Conservation (phyloP, 1,140 invertebrate genomes). For the Neoseiulus cucumeris region DNA sequence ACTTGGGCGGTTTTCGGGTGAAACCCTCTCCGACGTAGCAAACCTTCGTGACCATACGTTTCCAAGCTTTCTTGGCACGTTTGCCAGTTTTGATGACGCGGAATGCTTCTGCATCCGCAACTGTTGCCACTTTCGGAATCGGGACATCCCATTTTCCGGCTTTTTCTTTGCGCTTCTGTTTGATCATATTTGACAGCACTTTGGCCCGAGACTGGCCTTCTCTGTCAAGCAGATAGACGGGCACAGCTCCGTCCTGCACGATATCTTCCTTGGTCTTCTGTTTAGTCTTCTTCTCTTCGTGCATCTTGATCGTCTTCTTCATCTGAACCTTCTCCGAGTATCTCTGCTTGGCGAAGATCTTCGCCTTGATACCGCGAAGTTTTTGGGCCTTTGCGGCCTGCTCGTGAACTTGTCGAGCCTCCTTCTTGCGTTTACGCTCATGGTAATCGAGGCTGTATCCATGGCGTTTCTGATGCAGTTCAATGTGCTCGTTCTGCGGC, state of each 20-base stretch:
- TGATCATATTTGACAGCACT: constrained; percentile 96
- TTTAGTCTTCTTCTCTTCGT: constrained; percentile 56
- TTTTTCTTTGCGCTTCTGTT: constrained; percentile 99
- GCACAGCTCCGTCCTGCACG: constrained; percentile 68
- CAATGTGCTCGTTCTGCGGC: constrained; percentile 99
- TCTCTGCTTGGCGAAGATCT: constrained; percentile 88
- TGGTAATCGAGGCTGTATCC: constrained; percentile 92
- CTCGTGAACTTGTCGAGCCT: constrained; percentile 77
- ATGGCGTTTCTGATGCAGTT: constrained; percentile 83
- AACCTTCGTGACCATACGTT: constrained; percentile 97
- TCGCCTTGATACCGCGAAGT: constrained; percentile 86
- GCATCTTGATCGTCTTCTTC: constrained; percentile 88
- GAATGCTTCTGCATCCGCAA: constrained; percentile 95
- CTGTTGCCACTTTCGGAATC: constrained; percentile 88
- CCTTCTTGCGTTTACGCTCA: constrained; percentile 83
- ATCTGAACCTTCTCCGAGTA: constrained; percentile 97
- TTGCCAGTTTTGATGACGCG: constrained; percentile 87
- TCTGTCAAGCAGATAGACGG: constrained; percentile 88
- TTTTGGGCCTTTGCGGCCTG: constrained; percentile 69
- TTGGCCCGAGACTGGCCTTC: constrained; percentile 83
- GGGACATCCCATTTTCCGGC: constrained; percentile 99
- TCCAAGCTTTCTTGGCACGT: constrained; percentile 89
- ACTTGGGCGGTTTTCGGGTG: constrained; percentile 96
- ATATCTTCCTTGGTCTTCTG: constrained; percentile 47
- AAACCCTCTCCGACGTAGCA: constrained; percentile 95